Percentiles rank a stretch among this genome's conserved stretches.
phyloP scores from a whole-genome alignment of 2,797 vertebrate genomes.

The Parauchenoglanis ngamensis region DNA sequence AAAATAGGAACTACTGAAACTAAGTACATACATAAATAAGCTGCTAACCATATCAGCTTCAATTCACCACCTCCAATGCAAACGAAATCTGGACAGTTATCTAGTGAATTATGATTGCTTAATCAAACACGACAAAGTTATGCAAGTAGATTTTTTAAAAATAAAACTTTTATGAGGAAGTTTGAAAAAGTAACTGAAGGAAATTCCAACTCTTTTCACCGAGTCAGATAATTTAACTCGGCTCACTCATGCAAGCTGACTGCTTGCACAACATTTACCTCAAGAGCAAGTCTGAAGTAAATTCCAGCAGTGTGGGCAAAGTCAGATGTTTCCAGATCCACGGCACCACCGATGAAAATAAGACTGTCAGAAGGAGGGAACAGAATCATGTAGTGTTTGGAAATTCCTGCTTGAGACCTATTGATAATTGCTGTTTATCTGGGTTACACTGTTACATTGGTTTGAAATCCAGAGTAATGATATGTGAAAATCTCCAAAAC shows the following conservation, averaged over 20 bases:
- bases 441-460: neutral
- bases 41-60: neutral
- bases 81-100: neutral
- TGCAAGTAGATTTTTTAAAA: neutral
- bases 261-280: conserved; percentile 62
- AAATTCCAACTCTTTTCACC: neutral
- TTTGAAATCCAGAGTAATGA: neutral
- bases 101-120: neutral
- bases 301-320: conserved; percentile 73
- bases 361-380: conserved; percentile 57
- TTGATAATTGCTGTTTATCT: neutral
- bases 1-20: neutral
- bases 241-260: neutral
- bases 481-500: neutral
- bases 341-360: conserved; percentile 76
- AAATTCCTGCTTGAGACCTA: neutral
- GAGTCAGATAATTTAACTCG: neutral
- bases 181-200: neutral
- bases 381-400: neutral
- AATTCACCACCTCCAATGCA: neutral
- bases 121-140: neutral
- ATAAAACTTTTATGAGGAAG: neutral
- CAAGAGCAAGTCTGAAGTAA: conserved; percentile 75
- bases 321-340: conserved; percentile 70
- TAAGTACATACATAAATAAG: neutral